These are phyloP conservation scores for Popillia japonica DNA, from an alignment of 1,140 invertebrate genomes.

Conservation along the genomic window DNA sequence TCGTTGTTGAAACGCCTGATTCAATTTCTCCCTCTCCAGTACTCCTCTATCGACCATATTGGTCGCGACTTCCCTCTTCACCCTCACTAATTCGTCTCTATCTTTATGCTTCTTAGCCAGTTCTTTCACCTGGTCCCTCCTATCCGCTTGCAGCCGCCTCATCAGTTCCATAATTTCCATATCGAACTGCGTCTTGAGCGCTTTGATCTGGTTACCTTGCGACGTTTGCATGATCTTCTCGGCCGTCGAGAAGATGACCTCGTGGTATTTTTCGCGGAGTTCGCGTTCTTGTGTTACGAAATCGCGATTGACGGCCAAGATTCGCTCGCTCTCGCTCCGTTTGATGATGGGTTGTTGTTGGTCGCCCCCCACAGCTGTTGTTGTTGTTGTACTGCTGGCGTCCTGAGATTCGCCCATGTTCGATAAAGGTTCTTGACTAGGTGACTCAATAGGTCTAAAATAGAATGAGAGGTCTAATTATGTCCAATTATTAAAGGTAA, in stretches of 20 bases:
- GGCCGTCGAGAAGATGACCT: conserved; percentile 75
- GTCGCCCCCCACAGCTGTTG: conserved; percentile 57
- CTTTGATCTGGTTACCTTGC: conserved; percentile 81
- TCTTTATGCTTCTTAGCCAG: conserved; percentile 83
- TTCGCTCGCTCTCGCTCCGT: conserved; percentile 72
- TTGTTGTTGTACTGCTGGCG: conserved; percentile 52
- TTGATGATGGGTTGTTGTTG: conserved; percentile 64
- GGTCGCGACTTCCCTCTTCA: conserved; percentile 78
- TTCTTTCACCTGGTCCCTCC: conserved; percentile 86
- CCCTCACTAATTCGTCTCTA: conserved; percentile 87
- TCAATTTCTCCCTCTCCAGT: conserved; percentile 78
- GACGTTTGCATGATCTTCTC: conserved; percentile 83
- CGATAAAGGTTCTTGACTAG: conserved; percentile 57
- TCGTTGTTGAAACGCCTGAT: conserved; percentile 77
- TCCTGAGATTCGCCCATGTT: conserved; percentile 55
- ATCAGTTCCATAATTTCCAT: conserved; percentile 84
- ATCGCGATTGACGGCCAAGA: conserved; percentile 73
- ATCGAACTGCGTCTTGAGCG: conserved; percentile 72
- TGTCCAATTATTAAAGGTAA: too few relatives aligned
- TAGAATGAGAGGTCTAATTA: neutral
- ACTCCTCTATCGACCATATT: conserved; percentile 84
- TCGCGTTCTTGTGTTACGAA: conserved; percentile 80
- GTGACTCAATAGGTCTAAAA: conserved; percentile 54
- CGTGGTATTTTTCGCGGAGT: conserved; percentile 84
- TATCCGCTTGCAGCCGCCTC: conserved; percentile 80